These are phyloP conservation scores for Danaus melanippus DNA, from an alignment of 1,140 invertebrate genomes.

Conservation along the genomic window DNA sequence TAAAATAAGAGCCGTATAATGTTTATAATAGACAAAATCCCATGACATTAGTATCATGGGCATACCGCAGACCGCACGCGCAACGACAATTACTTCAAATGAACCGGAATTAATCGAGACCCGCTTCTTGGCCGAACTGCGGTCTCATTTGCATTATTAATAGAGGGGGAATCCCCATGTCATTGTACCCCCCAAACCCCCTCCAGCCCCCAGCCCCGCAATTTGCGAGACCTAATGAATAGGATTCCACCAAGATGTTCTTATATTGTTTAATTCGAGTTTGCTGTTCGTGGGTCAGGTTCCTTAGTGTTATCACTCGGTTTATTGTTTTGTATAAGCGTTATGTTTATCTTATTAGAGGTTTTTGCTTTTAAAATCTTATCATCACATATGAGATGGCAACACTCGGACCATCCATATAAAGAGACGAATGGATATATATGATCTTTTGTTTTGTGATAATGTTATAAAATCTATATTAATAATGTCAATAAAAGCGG, in stretches of 20 bases:
- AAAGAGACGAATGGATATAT: no score
- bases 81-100: constrained; percentile 71
- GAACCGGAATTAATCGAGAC: constrained; percentile 70
- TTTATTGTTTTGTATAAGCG: constrained; percentile 21
- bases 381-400: no score
- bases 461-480: no score
- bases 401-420: no score
- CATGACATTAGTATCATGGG: constrained; percentile 25
- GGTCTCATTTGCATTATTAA: constrained; percentile 72
- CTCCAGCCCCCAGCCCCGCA: constrained; percentile 38
- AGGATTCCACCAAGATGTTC: constrained; percentile 66
- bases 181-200: constrained; percentile 36
- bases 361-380: no score
- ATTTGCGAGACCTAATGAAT: constrained; percentile 68
- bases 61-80: constrained; percentile 54
- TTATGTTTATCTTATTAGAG: not conserved
- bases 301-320: constrained; percentile 58
- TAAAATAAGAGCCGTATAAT: no score
- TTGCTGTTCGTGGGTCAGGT: constrained; percentile 60
- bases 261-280: constrained; percentile 70
- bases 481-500: no score
- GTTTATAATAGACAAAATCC: constrained; percentile 14
- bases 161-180: constrained; percentile 44
- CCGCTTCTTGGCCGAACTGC: constrained; percentile 68
- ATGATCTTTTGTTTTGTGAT: no score